Evolutionary conservation across 2,113 vertebrate genomes (phyloP).

Genomic region (Muntiacus reevesi): DNA sequence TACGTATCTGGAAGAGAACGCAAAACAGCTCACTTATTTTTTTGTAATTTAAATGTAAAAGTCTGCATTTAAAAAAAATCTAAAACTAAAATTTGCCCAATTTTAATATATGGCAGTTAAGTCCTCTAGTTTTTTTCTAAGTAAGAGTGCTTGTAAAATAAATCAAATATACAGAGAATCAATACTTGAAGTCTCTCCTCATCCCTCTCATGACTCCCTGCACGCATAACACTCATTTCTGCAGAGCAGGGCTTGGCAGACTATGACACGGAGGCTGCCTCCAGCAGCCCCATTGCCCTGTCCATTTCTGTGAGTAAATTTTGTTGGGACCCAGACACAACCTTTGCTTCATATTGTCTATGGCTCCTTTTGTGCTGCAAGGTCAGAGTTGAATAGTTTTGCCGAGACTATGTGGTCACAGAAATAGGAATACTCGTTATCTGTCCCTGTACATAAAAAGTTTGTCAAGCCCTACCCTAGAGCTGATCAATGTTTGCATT

Average conservation of each 20-base stretch:
- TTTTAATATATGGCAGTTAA: neutral
- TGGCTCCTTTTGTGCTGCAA: neutral
- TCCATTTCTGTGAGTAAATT: neutral
- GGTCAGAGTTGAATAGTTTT: neutral
- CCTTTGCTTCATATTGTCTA: neutral
- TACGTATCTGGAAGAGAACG: neutral
- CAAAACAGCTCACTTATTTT: neutral
- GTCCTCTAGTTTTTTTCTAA: neutral
- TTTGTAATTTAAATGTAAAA: neutral
- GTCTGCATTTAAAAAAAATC: neutral
- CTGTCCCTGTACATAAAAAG: neutral
- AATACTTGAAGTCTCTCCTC: neutral
- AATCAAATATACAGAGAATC: neutral
- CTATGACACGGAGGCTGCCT: neutral
- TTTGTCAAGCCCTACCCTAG: neutral
- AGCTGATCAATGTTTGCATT: neutral
- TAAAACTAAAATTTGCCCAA: neutral
- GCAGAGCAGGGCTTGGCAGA: neutral
- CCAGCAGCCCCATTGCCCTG: accelerated
- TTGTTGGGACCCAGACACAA: neutral
- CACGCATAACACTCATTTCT: neutral
- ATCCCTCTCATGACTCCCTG: too few relatives aligned
- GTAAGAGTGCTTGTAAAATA: neutral
- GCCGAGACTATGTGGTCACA: neutral
- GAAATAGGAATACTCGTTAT: neutral